These are phyloP conservation scores for Peromyscus maniculatus DNA, from an alignment of 2,113 vertebrate genomes.

Conservation along the genomic window DNA sequence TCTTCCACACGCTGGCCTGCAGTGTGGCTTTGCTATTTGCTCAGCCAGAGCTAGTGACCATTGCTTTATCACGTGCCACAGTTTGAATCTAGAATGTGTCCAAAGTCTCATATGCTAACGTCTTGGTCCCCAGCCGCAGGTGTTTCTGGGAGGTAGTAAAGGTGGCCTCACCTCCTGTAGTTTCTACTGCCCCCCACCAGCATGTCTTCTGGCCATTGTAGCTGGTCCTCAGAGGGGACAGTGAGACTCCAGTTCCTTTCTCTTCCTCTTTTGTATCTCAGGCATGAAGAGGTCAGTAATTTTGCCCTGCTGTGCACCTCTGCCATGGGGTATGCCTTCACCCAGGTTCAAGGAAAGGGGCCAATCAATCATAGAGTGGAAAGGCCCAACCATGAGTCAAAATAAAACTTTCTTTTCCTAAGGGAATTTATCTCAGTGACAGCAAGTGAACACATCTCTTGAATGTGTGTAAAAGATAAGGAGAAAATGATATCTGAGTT, in stretches of 20 bases:
- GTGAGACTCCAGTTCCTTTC: neutral
- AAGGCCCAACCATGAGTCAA: neutral
- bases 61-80: neutral
- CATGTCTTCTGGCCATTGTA: neutral
- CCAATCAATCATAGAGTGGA: neutral
- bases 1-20: neutral
- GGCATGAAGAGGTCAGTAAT: neutral
- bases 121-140: neutral
- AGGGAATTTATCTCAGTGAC: neutral
- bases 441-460: neutral
- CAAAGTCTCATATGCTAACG: neutral
- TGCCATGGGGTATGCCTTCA: neutral
- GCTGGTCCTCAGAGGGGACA: neutral
- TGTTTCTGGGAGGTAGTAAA: neutral
- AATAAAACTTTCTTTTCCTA: neutral
- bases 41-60: neutral
- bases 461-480: neutral
- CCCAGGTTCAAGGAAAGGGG: neutral
- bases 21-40: neutral
- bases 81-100: neutral
- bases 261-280: neutral
- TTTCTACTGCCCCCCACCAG: neutral
- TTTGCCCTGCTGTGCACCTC: neutral
- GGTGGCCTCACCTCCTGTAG: neutral
- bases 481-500: neutral